Percentiles rank a stretch among this genome's conserved stretches.
Evolutionary conservation across 2,113 vertebrate genomes (phyloP).

Genomic region (Polyodon spathula): DNA sequence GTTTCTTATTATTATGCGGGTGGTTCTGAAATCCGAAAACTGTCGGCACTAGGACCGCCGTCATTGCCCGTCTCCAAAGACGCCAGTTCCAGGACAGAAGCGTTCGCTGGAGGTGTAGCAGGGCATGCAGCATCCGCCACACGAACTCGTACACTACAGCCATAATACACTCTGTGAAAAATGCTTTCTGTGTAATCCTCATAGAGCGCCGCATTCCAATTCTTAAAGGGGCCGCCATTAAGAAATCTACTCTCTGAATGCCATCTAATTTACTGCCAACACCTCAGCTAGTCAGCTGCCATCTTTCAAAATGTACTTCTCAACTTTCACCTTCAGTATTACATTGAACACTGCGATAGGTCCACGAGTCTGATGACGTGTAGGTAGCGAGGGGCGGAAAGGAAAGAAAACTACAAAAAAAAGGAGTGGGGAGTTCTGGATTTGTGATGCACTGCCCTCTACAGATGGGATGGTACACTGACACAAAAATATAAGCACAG

Average conservation of each 20-base stretch:
- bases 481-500: no score
- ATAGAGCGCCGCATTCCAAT: conserved; percentile 4
- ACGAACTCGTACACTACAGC: conserved; percentile 65
- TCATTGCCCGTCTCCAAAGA: conserved; percentile 55
- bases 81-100: conserved; percentile 57
- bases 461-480: no score
- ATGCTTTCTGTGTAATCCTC: neutral
- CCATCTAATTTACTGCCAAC: conserved; percentile 34
- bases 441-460: no score
- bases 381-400: no score
- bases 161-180: conserved; percentile 41
- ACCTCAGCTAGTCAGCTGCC: conserved; percentile 48
- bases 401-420: no score
- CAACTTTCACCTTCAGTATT: conserved; percentile 40
- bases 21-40: conserved; percentile 33
- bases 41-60: conserved; percentile 48
- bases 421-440: no score
- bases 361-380: neutral
- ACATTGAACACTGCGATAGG: conserved; percentile 59
- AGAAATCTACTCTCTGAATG: conserved; percentile 11
- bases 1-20: conserved; percentile 22
- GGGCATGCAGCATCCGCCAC: conserved; percentile 67
- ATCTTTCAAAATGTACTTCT: conserved; percentile 42
- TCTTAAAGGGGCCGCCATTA: neutral
- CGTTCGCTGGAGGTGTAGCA: conserved; percentile 65